Conservation (phyloP, 2,888 invertebrate species). For the Petrophora chlorosata region DNA sequence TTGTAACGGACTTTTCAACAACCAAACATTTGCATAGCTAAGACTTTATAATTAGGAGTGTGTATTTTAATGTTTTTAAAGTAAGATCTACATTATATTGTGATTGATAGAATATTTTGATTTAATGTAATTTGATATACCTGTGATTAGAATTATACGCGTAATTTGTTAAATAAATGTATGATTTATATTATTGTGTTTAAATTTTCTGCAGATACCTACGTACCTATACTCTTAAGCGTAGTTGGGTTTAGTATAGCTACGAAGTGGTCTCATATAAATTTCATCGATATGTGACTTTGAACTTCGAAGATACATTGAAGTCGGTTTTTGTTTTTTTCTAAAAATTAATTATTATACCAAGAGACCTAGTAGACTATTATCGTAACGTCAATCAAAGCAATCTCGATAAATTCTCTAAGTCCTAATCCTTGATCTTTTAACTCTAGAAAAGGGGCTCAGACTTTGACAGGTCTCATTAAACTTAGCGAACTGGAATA, state of each 20-base stretch:
- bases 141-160: conserved; percentile 67
- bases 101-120: conserved; percentile 49
- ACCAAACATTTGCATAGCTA: conserved; percentile 20
- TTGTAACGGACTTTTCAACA: conserved; percentile 9
- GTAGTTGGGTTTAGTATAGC: too few species aligned
- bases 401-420: conserved; percentile 44
- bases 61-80: conserved; percentile 42
- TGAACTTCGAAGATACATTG: too few species aligned
- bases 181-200: conserved; percentile 49
- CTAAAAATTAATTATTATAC: too few species aligned
- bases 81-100: conserved; percentile 46
- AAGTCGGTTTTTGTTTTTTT: too few species aligned
- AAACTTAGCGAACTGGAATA: conserved; percentile 58
- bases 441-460: conserved; percentile 48
- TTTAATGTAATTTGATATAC: conserved; percentile 60
- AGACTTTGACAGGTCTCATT: conserved; percentile 69
- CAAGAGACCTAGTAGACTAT: too few species aligned
- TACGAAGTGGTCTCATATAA: too few species aligned
- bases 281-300: too few species aligned
- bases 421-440: conserved; percentile 53
- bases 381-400: conserved; percentile 12
- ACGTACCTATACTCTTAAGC: too few species aligned
- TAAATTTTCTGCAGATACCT: neutral
- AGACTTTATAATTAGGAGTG: conserved; percentile 40
- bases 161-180: conserved; percentile 68